phyloP scores from a whole-genome alignment of 2,797 vertebrate genomes.

The Xiphorhynchus erythropygius region DNA sequence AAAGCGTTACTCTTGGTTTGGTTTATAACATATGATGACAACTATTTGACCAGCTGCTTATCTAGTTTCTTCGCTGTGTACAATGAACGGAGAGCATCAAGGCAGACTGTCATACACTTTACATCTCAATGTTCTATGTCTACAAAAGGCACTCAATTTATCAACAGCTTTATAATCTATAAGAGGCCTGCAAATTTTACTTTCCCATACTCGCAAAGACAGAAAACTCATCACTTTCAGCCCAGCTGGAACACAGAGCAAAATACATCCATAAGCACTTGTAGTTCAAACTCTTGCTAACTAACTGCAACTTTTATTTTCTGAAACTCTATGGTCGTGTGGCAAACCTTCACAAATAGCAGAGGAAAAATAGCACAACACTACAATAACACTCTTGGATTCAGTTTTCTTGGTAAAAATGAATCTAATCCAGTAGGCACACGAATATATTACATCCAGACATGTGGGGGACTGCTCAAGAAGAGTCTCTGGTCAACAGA shows the following conservation, averaged over 20 bases:
- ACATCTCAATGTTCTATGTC: neutral
- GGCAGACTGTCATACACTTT: neutral
- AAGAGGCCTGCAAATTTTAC: conserved; percentile 24
- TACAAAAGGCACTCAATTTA: conserved; percentile 27
- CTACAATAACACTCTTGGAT: neutral
- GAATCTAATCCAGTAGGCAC: neutral
- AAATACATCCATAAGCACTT: neutral
- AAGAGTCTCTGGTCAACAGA: neutral
- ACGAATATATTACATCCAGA: neutral
- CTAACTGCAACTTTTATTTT: neutral
- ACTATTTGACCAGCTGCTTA: neutral
- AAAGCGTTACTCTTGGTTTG: neutral
- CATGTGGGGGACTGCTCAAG: neutral
- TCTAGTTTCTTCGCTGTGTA: neutral
- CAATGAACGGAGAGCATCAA: neutral
- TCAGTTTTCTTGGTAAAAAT: neutral
- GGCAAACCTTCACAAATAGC: neutral
- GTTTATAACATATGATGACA: neutral
- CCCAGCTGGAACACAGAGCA: neutral
- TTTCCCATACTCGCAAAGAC: conserved; percentile 23
- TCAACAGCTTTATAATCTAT: conserved; percentile 14
- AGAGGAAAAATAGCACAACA: neutral
- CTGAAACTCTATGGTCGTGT: neutral
- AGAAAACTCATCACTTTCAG: conserved; percentile 2
- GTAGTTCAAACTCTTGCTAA: neutral